These are phyloP conservation scores for Takifugu bimaculatus DNA, from an alignment of 2,113 vertebrate species.

Conservation along the genomic window DNA sequence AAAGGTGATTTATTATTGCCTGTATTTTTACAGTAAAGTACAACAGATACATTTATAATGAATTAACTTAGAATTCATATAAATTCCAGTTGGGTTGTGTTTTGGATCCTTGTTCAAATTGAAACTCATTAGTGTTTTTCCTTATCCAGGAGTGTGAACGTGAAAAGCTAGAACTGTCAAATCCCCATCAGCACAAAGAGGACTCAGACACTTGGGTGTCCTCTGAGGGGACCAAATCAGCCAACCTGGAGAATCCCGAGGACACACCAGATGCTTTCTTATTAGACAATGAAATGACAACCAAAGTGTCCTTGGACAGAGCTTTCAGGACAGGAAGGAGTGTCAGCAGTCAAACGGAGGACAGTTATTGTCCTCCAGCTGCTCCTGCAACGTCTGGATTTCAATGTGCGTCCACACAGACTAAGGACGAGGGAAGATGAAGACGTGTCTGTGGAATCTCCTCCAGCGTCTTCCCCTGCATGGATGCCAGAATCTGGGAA, in stretches of 20 bases:
- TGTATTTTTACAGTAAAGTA: too few relatives aligned
- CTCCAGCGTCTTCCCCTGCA: slow-evolving; percentile 38
- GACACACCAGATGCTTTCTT: slow-evolving; percentile 5
- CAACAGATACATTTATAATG: too few relatives aligned
- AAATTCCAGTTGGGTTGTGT: too few relatives aligned
- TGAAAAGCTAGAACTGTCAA: slow-evolving; percentile 34
- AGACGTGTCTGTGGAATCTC: slow-evolving; percentile 34
- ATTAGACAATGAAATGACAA: slow-evolving; percentile 10
- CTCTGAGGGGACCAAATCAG: slow-evolving; percentile 29
- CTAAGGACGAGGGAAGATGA: slow-evolving; percentile 30
- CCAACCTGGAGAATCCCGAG: slow-evolving; percentile 16
- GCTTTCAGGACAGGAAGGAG: slow-evolving; percentile 19
- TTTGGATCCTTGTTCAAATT: not conserved
- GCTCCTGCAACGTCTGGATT: not conserved
- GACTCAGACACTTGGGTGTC: slow-evolving; percentile 15
- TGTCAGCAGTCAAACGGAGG: slow-evolving; percentile 67
- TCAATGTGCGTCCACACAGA: slow-evolving; percentile 55
- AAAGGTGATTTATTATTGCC: slow-evolving; percentile 25
- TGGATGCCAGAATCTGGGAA: slow-evolving; percentile 7
- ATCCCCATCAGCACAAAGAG: slow-evolving; percentile 26
- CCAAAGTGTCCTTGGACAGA: not conserved
- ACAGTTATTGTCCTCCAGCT: not conserved
- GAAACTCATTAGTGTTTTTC: slow-evolving; percentile 3
- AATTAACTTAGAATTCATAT: too few relatives aligned
- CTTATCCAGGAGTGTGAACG: slow-evolving; percentile 51